Base-by-base conservation (phyloP, 2,888 invertebrate genomes). In the Drosophila fungiperda region DNA sequence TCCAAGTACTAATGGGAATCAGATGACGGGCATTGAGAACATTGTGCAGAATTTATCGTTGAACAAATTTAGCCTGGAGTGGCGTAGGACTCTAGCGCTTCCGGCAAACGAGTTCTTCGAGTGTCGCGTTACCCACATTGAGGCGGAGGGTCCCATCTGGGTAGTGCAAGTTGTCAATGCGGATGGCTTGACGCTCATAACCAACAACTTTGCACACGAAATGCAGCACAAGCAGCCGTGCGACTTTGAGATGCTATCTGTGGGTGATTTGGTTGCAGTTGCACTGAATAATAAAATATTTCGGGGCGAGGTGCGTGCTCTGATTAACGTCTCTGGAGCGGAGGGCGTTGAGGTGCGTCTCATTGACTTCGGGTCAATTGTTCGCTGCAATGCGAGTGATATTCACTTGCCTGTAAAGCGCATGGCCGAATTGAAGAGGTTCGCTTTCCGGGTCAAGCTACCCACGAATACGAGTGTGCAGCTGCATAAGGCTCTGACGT, bases 71-170 rank as follows among this genome's bases (percentile, higher is more conserved):
- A 65, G 54, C 7, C 11, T 26, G 0, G 33, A 42, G 0, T 89
- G 89, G 85, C 76, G 72, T 0, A 35, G 61, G 0, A n/a, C 54
- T 17, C 5, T 45, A 0, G 23, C 58, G 42, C 89, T 72, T 1
- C n/a, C 42, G 7, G 57, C 26, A 35, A 57, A 48, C 0, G 72
- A 65, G 0, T 78, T 68, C n/a, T 76, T 82, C 6, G 66, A 83
- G 9, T 76, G 68, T 23, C 60, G 57, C 17, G 77, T 85, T 9
- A 76, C 70, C 0, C 52, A n/a, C 26, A 35, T 77, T 2, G 70
- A 76, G 26, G 17, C 45, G 1, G 55, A 76, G 1, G 89, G 78
- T 1, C 7, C 33, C n/a, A 45, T 83, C 23, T 85, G 84, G 82
- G 63, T 85, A 1, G 5, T 77, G 8, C 38, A 64, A 11, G 35